Evolutionary conservation across 2,888 invertebrate genomes (phyloP).

Genomic region (Cosmopolites sordidus): DNA sequence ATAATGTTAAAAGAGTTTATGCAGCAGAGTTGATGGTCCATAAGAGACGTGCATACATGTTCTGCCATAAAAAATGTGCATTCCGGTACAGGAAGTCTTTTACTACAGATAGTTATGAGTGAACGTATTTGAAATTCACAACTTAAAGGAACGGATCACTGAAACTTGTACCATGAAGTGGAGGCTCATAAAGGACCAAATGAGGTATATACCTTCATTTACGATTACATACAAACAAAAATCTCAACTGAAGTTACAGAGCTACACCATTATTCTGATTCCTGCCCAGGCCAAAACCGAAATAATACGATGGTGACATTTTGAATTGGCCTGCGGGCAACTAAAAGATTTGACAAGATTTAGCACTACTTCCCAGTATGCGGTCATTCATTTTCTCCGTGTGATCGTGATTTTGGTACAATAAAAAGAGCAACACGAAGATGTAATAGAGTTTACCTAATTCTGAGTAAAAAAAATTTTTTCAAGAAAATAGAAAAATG

Average conservation of each 20-base stretch:
- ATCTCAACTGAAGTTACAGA: neutral
- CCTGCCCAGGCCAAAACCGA: too few species aligned
- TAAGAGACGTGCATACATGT: neutral
- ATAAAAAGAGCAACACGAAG: too few species aligned
- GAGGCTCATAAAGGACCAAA: neutral
- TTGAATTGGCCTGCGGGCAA: neutral
- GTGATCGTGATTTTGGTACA: too few species aligned
- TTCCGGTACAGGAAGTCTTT: too few species aligned
- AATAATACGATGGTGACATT: neutral
- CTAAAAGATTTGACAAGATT: neutral
- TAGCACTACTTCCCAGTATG: neutral
- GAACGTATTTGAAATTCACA: neutral
- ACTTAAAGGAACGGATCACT: neutral
- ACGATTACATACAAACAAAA: too few species aligned
- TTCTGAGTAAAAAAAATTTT: too few species aligned
- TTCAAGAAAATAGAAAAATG: too few species aligned
- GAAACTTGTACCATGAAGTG: neutral
- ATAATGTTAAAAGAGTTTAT: neutral
- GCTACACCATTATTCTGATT: neutral
- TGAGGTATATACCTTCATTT: too few species aligned
- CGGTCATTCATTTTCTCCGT: neutral
- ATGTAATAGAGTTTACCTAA: too few species aligned
- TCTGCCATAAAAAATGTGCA: too few species aligned
- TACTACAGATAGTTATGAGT: neutral
- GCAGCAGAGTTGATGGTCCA: neutral